Evolutionary conservation across 2,113 vertebrate genomes (phyloP), one percentile per base, ranked within the genome.

Genomic region (Drymodes brunneopygia): DNA sequence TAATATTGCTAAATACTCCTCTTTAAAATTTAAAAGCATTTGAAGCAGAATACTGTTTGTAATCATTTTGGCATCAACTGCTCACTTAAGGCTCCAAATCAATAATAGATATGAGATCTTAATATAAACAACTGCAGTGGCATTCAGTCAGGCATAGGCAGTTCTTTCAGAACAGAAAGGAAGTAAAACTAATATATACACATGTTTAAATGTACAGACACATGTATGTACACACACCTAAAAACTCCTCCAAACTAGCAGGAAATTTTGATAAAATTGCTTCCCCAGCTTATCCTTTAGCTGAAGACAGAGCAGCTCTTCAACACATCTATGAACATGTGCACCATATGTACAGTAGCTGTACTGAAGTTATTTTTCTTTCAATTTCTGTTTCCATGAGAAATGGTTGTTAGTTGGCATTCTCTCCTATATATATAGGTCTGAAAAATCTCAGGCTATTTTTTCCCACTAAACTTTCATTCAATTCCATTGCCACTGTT

Each of bases 291-390:
- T 73, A 18, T 48, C 25, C 8, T 79, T 48, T 47, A 50, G 50
- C 54, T 69, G 48, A 48, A 22, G 44, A 38, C 24, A 72, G 66
- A 62, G 11, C 38, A 60, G 36, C 24, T 69, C 38, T 72, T 70
- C 42, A 58, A 1, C 8, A 54, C 20, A 27, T 88, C 47, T 36
- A 9, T 64, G 79, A 47, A 23, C 24, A 15, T 2, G 23, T 58
- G 47, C 7, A n/a, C 17, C 24, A 11, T 15, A 14, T 0, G 0
- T 44, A 5, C 17, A 16, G 15, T n/a, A 73, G 27, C 29, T 56
- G 9, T 14, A 15, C 3, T 81, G 19, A 69, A 38, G 61, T 48
- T 78, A 20, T 35, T 93, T 89, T 92, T 70, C 81, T 56, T 85
- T 73, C 51, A 22, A 1, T 70, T 82, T 45, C 15, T 29, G 9